Conservation (phyloP, 2,113 vertebrate genomes). For the Oreochromis niloticus region DNA sequence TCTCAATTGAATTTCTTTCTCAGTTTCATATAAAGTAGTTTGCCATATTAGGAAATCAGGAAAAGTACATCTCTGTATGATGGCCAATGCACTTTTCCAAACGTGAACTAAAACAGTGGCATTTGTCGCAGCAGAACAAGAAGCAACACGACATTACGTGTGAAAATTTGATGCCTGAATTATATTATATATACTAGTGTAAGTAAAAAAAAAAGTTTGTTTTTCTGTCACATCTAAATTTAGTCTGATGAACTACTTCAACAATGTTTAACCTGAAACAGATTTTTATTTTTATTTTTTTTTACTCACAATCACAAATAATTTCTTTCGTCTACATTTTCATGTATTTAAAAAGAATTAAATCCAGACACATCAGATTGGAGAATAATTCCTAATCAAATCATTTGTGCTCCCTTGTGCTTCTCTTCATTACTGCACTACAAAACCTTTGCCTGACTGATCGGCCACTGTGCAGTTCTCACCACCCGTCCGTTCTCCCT, state of each 20-base stretch:
- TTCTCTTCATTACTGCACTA: neutral
- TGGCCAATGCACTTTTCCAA: neutral
- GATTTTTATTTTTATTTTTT: neutral
- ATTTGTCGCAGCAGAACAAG: neutral
- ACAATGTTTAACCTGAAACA: neutral
- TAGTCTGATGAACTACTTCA: neutral
- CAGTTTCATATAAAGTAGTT: neutral
- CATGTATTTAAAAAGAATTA: neutral
- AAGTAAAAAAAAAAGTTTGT: neutral
- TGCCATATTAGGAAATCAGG: neutral
- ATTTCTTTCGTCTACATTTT: neutral
- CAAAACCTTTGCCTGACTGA: neutral
- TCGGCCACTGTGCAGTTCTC: conserved; percentile 17
- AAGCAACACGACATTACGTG: neutral
- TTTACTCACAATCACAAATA: neutral
- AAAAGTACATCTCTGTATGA: neutral
- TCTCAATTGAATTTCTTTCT: neutral
- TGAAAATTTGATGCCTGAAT: neutral
- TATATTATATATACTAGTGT: neutral
- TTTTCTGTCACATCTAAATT: neutral
- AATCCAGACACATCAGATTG: neutral
- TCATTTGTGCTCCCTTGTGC: neutral
- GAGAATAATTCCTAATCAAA: neutral
- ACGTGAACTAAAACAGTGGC: neutral
- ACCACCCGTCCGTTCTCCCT: conserved; percentile 7